Conservation (phyloP, 2,113 vertebrate genomes). For the Festucalex cinctus region DNA sequence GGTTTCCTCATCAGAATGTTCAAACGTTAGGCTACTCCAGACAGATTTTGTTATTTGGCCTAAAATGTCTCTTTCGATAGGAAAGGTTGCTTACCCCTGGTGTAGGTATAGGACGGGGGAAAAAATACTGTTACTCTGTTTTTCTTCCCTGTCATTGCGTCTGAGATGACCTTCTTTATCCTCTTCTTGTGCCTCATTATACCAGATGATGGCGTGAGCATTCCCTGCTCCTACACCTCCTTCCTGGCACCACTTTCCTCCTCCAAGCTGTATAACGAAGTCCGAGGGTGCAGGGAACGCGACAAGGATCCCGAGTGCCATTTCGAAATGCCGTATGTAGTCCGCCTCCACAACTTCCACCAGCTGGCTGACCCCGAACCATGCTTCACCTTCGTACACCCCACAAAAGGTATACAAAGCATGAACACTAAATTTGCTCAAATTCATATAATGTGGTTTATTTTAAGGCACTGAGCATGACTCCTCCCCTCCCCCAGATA, state of each 20-base stretch:
- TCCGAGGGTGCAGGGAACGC: constrained; percentile 84
- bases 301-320: constrained; percentile 86
- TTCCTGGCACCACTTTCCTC: constrained; percentile 88
- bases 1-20: too few species aligned
- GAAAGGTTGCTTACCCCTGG: too few species aligned
- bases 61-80: too few species aligned
- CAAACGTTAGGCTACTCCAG: too few species aligned
- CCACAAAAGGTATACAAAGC: constrained; percentile 72
- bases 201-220: constrained; percentile 86
- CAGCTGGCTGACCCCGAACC: constrained; percentile 83
- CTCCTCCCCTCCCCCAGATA: constrained; percentile 50
- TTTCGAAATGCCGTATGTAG: constrained; percentile 91
- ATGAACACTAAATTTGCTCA: not conserved
- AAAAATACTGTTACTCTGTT: not conserved
- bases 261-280: constrained; percentile 94
- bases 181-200: constrained; percentile 17
- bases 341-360: constrained; percentile 91
- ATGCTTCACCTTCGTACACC: constrained; percentile 87
- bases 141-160: constrained; percentile 16
- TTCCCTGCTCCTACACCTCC: constrained; percentile 86
- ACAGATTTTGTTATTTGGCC: too few species aligned
- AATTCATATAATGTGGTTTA: not conserved
- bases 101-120: too few species aligned
- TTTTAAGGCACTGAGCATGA: not conserved
- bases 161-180: constrained; percentile 24